Evolutionary conservation across 1,140 invertebrate species (phyloP), one percentile per base, ranked within the genome.

Genomic region (Neodiprion lecontei): DNA sequence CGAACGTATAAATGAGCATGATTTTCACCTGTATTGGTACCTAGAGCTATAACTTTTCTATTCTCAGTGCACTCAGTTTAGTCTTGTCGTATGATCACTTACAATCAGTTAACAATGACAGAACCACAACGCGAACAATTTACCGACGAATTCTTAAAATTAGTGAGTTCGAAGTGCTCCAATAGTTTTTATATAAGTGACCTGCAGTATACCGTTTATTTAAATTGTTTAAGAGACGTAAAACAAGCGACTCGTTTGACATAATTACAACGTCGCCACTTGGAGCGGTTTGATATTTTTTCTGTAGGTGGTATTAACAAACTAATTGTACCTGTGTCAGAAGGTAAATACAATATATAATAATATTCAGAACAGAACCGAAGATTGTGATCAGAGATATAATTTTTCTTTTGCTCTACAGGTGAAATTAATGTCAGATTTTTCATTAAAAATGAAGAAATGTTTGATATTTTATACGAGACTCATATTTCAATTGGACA

Each of bases 391-490:
- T 69, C 65, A 78, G 72, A 79, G 79, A 61, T 79, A 79, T 75
- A 82, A 81, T 79, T 75, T 76, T 28, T 73, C 80, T 72, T 71
- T 84, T 70, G 77, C 75, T 73, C 40, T 67, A 77, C 17, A 21
- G 67, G 67, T 48, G 72, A 79, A 73, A 74, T 67, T 48, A 76
- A 81, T 66, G 76, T 82, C 49, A 72, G 79, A 74, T 83, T 80
- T 77, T 84, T 81, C 75, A 80, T 80, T 74, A 77, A 72, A 23
- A 74, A 79, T 75, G 78, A 83, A 47, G 80, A 84, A 53, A 76
- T 84, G 48, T 85, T 80, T 70, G 74, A 79, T 71, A 79, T 82
- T 74, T 78, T 79, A 23, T 74, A 78, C 48, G 77, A 81, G 76
- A 77, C 76, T 70, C 82, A 85, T 69, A 23, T 78, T 10, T 73